Percentiles rank a stretch among this genome's conserved stretches.
Conservation (phyloP, 1,140 invertebrate genomes). For the Pygmarrhopalites habei region DNA sequence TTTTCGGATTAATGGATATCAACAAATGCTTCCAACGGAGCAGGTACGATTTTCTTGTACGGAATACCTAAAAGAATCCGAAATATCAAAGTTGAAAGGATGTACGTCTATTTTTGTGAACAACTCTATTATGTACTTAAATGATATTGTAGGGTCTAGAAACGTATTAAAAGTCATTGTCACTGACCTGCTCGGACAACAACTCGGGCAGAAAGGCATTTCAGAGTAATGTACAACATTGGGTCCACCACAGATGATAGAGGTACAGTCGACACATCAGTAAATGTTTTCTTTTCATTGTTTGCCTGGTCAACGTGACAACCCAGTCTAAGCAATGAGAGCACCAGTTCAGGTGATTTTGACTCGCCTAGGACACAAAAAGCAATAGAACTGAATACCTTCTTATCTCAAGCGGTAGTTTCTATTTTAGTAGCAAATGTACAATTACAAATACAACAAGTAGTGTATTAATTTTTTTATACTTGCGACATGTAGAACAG, state of each 20-base stretch:
- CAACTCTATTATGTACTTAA: too few relatives aligned
- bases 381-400: too few relatives aligned
- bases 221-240: constrained; percentile 66
- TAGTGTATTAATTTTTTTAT: too few relatives aligned
- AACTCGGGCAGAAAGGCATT: constrained; percentile 70
- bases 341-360: constrained; percentile 55
- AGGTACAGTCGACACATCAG: constrained; percentile 56
- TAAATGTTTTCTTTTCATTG: constrained; percentile 65
- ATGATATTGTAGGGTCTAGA: too few relatives aligned
- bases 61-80: too few relatives aligned
- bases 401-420: too few relatives aligned
- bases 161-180: too few relatives aligned
- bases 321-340: constrained; percentile 63
- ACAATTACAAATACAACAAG: too few relatives aligned
- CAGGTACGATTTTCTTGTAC: constrained; percentile 56
- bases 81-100: too few relatives aligned
- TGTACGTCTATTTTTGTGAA: too few relatives aligned
- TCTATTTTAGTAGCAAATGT: too few relatives aligned
- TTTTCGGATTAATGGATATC: constrained; percentile 46
- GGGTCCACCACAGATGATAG: constrained; percentile 64
- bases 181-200: constrained; percentile 61
- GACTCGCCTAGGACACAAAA: too few relatives aligned
- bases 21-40: constrained; percentile 50
- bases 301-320: constrained; percentile 85
- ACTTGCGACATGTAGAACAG: constrained; percentile 70